Conservation (phyloP, 2,888 invertebrate genomes). For the Brenthis daphne region DNA sequence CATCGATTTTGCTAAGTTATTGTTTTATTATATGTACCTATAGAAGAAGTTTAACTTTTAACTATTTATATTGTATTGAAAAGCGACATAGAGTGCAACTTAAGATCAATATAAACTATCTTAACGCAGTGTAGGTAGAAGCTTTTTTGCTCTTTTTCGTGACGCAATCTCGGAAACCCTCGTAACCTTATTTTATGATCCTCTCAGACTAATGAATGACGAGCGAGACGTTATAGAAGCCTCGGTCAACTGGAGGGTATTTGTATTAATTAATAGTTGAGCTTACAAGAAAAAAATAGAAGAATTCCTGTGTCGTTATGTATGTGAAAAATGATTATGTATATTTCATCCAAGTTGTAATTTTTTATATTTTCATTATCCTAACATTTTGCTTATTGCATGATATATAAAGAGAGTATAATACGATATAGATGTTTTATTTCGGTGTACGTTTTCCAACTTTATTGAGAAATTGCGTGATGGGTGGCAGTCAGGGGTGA, state of each 20-base stretch:
- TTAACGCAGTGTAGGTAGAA: slow-evolving; percentile 6
- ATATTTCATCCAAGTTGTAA: too few species aligned
- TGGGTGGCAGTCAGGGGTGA: too few species aligned
- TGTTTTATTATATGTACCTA: not conserved
- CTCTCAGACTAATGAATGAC: slow-evolving; percentile 28
- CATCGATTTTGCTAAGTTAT: too few species aligned
- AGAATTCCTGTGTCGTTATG: not conserved
- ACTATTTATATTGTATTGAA: too few species aligned
- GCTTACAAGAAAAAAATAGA: not conserved
- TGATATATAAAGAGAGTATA: too few species aligned
- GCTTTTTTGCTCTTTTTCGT: slow-evolving; percentile 19
- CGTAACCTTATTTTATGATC: slow-evolving; percentile 30
- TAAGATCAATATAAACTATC: not conserved
- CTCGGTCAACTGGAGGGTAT: slow-evolving; percentile 17
- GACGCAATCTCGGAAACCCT: slow-evolving; percentile 22
- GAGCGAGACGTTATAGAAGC: slow-evolving; percentile 16
- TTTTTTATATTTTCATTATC: too few species aligned
- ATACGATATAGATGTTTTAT: too few species aligned
- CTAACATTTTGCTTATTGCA: too few species aligned
- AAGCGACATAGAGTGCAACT: not conserved
- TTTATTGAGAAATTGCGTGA: too few species aligned
- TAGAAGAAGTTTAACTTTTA: not conserved
- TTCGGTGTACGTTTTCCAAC: too few species aligned
- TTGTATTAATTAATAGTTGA: slow-evolving; percentile 15
- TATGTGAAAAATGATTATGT: too few species aligned